These are phyloP conservation scores for Catalaphyllia jardinei DNA, from an alignment of 64 coral and sea anemone genomes.

Conservation along the genomic window DNA sequence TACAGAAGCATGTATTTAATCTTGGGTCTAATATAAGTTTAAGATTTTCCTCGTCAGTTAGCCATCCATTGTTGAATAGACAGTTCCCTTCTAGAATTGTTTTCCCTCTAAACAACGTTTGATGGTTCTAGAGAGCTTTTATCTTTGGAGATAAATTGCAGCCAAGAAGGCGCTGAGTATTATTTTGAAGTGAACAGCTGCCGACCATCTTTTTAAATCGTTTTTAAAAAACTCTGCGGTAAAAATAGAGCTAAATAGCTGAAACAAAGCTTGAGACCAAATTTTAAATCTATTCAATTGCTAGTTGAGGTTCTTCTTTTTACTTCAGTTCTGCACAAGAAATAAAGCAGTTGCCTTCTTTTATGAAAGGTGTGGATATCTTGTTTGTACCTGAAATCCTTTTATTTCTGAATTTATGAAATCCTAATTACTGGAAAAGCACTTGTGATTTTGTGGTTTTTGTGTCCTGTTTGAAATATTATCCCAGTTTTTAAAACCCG, in stretches of 20 bases:
- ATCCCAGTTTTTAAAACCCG: background rate
- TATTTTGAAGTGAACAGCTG: background rate
- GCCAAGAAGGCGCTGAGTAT: background rate
- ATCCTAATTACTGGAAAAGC: no score
- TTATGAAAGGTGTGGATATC: no score
- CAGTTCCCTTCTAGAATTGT: background rate
- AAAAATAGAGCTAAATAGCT: no score
- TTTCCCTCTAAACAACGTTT: constrained; percentile 31
- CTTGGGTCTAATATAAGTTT: background rate
- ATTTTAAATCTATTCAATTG: no score
- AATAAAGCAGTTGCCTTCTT: no score
- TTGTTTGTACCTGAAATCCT: no score
- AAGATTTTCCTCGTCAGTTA: background rate
- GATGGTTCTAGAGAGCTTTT: background rate
- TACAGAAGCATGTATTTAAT: background rate
- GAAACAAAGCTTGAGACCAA: no score
- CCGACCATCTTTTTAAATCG: background rate
- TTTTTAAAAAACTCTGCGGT: background rate
- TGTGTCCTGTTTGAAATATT: background rate
- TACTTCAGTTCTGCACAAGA: no score
- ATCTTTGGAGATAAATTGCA: background rate
- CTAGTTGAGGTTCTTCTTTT: no score
- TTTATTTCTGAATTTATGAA: no score
- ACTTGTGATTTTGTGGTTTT: background rate
- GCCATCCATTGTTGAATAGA: background rate